phyloP scores from a whole-genome alignment of 1,140 invertebrate species.

The Platorchestia sp. region DNA sequence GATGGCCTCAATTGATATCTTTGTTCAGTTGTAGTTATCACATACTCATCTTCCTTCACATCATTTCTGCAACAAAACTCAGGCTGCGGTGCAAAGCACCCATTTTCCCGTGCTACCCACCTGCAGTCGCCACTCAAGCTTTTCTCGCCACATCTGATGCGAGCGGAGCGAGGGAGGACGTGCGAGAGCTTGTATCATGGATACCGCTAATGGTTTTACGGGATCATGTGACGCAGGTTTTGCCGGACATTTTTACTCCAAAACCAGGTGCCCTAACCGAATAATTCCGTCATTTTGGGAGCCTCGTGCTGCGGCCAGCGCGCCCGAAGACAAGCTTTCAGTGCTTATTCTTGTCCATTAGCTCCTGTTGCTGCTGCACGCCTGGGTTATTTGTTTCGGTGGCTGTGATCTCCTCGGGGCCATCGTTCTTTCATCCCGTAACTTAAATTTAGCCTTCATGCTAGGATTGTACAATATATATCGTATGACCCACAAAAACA shows the following conservation, averaged over 20 bases:
- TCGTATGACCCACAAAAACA: too few species aligned
- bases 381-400: background rate
- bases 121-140: background rate
- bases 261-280: background rate
- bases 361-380: background rate
- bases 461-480: too few species aligned
- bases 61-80: background rate
- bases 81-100: background rate
- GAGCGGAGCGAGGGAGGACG: background rate
- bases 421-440: too few species aligned
- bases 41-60: background rate
- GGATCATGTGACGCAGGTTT: slow-evolving; percentile 27
- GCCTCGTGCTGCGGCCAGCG: background rate
- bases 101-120: too few species aligned
- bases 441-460: too few species aligned
- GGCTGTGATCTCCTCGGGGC: too few species aligned
- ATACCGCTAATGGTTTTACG: slow-evolving; percentile 41
- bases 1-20: too few species aligned
- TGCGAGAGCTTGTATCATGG: slow-evolving; percentile 15
- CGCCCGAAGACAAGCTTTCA: background rate
- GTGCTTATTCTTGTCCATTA: background rate
- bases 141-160: background rate
- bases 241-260: background rate
- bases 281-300: background rate
- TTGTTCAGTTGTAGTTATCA: background rate